Base-by-base conservation (phyloP, 2,888 invertebrate species). In the Hemistola chrysoprasaria region DNA sequence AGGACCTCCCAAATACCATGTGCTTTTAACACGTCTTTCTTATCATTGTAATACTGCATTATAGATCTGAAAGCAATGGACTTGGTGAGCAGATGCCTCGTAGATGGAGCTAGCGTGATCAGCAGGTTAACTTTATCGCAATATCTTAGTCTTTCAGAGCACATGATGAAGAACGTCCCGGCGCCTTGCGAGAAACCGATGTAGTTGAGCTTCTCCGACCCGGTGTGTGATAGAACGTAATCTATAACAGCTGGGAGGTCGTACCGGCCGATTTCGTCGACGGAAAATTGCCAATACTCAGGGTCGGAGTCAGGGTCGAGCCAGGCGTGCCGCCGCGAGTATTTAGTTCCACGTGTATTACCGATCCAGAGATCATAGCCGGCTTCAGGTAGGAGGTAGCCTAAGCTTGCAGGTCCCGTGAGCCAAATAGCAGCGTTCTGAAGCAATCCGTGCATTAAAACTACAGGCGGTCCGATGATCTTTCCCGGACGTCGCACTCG, bases 111-210 rank as follows among this genome's bases (percentile, higher is more conserved):
- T 34, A 94, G 54, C 0, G 90, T 90, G 44, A 92, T 90, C 71
- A 92, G 83, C 0, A 91, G 66, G 3, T 87, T 78, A 0, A 92
- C 85, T 71, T 93, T 94, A 0, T 84, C 65, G 70, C 93, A 92
- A 51, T 93, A 93, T 10, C 90, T 90, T 0, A 93, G 92, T 31
- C 76, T 75, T 52, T 91, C 89, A 0, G 92, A 91, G 33, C 91
- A 90, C 92, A 93, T 92, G 0, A 93, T 90, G 63, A 90, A 92
- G 58, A 92, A 93, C 1, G 78, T 73, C 0, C 92, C 92, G 0
- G 92, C 91, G 2, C 95, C 96, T 70, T 92, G 92, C 0, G 95
- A 96, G 65, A 94, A 95, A 0, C 96, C 96, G 6, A 94, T 91
- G 11, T 73, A 82, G 22, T 78, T 77, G 10, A 85, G 30, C 11